Evolutionary conservation across 2,797 vertebrate genomes (phyloP).

Genomic region (Cygnus olor): DNA sequence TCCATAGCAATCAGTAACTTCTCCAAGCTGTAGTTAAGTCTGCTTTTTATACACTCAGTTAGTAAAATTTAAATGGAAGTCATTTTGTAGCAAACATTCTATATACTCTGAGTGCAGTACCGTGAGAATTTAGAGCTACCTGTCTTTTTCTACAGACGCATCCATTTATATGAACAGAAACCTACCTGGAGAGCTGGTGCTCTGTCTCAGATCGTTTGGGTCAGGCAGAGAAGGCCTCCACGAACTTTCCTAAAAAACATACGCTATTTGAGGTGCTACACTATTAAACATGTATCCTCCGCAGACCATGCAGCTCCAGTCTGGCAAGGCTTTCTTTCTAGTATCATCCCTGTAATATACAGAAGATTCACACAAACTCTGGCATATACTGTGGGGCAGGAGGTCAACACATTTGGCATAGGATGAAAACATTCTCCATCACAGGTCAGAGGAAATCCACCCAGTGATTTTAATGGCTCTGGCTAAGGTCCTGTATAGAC

Average conservation of each 20-base stretch:
- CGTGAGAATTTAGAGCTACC: background rate
- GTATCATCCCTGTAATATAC: background rate
- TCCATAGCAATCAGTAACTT: background rate
- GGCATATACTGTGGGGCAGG: background rate
- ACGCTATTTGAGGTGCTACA: background rate
- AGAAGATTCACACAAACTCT: background rate
- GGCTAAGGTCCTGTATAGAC: background rate
- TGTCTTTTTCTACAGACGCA: background rate
- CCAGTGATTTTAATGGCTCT: background rate
- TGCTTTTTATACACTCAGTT: background rate
- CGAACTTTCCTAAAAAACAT: background rate
- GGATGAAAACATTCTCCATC: background rate
- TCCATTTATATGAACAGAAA: background rate
- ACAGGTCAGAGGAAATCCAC: background rate
- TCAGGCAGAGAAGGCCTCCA: background rate
- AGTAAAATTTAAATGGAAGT: background rate
- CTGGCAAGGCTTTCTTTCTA: background rate
- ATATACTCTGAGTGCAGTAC: background rate
- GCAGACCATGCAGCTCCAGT: accelerated
- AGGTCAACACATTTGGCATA: background rate
- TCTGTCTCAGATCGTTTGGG: background rate
- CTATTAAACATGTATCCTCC: background rate
- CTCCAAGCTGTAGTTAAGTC: background rate
- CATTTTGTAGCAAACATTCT: background rate
- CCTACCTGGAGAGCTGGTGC: background rate